phyloP scores from a whole-genome alignment of 1,140 invertebrate species.

The Scylla paramamosain region DNA sequence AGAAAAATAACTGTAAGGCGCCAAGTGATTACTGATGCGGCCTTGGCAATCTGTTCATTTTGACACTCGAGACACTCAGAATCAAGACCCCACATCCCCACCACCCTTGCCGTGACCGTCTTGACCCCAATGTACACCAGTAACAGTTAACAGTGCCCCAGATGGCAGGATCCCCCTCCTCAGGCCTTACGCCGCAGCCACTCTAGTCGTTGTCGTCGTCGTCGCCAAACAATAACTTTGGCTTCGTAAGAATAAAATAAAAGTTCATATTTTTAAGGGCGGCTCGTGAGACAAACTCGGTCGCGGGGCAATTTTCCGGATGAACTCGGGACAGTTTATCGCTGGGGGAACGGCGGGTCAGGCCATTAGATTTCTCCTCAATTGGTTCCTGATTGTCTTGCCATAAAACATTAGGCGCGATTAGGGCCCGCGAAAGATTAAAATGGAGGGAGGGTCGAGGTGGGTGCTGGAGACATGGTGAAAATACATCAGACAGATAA shows the following conservation, averaged over 20 bases:
- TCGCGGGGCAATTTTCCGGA: slow-evolving; percentile 56
- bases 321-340: slow-evolving; percentile 69
- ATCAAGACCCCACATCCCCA: neutral
- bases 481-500: neutral
- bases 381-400: slow-evolving; percentile 75
- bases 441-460: slow-evolving; percentile 28
- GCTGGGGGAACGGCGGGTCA: slow-evolving; percentile 64
- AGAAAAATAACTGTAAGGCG: too few relatives aligned
- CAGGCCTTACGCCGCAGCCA: neutral
- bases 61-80: neutral
- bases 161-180: neutral
- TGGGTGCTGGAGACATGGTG: neutral
- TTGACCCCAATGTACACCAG: neutral
- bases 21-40: neutral
- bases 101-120: neutral
- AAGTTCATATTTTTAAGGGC: slow-evolving; percentile 13
- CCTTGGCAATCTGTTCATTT: neutral
- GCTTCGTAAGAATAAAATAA: neutral
- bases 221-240: neutral
- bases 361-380: slow-evolving; percentile 75
- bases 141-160: neutral
- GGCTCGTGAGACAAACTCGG: slow-evolving; percentile 10
- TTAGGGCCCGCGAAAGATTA: slow-evolving; percentile 70
- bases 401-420: slow-evolving; percentile 74
- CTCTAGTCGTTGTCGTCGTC: neutral